Evolutionary conservation across 2,113 vertebrate species (phyloP).

Genomic region (Saguinus imperator): DNA sequence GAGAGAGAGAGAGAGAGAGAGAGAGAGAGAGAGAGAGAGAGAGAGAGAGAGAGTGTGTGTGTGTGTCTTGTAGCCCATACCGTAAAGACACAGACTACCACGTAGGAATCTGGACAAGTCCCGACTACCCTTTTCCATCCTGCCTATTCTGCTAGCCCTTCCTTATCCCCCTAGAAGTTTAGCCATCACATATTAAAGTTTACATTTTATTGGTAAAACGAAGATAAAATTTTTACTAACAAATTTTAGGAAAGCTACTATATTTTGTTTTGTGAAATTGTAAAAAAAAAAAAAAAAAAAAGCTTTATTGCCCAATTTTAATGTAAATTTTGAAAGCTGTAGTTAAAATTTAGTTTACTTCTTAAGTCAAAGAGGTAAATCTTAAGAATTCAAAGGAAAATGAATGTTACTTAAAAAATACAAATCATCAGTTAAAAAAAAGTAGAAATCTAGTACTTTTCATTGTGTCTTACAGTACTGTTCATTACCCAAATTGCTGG

Average conservation of each 20-base stretch:
- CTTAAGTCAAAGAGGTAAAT: constrained; percentile 2
- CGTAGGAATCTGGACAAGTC: neutral
- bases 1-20: too few relatives aligned
- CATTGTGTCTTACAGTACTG: neutral
- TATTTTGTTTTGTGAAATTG: neutral
- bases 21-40: too few relatives aligned
- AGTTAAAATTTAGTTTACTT: constrained; percentile 19
- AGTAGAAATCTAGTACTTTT: constrained; percentile 6
- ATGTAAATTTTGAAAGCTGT: neutral
- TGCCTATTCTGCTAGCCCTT: neutral
- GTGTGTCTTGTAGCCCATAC: neutral
- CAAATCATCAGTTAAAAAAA: neutral
- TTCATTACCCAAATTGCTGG: neutral
- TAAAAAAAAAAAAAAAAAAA: neutral
- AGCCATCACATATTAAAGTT: neutral
- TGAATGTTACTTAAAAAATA: constrained; percentile 15
- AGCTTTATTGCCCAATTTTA: neutral
- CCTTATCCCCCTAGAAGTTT: neutral
- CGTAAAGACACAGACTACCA: neutral
- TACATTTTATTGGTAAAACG: constrained; percentile 1
- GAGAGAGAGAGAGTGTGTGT: too few relatives aligned
- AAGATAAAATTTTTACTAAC: constrained; percentile 10
- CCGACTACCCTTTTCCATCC: neutral
- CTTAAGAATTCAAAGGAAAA: constrained; percentile 38
- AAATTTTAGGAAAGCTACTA: neutral